Evolutionary conservation across 2,113 vertebrate species (phyloP).

Genomic region (Megatriorchis doriae): DNA sequence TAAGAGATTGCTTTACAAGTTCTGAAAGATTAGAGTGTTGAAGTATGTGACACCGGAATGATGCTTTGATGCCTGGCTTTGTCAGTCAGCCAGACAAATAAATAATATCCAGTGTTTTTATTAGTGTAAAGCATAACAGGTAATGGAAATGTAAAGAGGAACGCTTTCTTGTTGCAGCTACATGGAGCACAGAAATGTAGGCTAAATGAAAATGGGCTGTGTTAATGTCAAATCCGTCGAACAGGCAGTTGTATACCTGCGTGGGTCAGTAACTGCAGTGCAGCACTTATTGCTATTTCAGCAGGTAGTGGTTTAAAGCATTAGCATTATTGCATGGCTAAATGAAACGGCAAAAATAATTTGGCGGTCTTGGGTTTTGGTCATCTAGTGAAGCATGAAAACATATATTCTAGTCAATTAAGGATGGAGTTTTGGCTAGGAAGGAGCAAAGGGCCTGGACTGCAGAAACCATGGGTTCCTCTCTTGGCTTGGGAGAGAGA

Average conservation of each 20-base stretch:
- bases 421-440: background rate
- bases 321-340: background rate
- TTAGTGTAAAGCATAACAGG: conserved; percentile 33
- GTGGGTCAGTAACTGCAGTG: background rate
- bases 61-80: conserved; percentile 56
- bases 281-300: background rate
- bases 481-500: background rate
- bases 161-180: background rate
- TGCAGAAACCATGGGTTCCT: background rate
- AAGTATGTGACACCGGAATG: conserved; percentile 53
- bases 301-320: background rate
- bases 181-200: background rate
- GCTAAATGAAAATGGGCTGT: background rate
- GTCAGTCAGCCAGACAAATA: conserved; percentile 56
- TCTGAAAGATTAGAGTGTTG: conserved; percentile 59
- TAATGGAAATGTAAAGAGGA: conserved; percentile 21
- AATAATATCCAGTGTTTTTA: conserved; percentile 46
- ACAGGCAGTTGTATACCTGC: background rate
- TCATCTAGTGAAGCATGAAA: background rate
- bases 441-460: background rate
- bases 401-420: background rate
- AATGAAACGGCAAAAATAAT: conserved; percentile 9
- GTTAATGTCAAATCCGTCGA: background rate
- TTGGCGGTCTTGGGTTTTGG: background rate
- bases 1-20: conserved; percentile 63